These are phyloP conservation scores for Coptotermes formosanus DNA, from an alignment of 1,140 invertebrate species.

Conservation along the genomic window DNA sequence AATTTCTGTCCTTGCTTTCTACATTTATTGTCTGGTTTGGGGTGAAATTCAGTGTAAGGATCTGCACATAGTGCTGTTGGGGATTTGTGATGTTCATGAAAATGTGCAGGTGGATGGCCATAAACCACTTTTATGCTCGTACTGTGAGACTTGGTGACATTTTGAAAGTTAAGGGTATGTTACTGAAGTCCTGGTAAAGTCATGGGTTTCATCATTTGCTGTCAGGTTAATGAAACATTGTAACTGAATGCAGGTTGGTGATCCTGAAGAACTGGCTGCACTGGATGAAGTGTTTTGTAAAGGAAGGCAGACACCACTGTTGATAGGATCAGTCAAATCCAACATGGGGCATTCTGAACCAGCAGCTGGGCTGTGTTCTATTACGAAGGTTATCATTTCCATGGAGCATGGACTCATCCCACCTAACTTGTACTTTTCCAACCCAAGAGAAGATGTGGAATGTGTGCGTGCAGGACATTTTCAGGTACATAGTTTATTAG, in stretches of 20 bases:
- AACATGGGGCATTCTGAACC: conserved; percentile 77
- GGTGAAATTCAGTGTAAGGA: too few species aligned
- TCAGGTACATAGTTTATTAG: conserved; percentile 41
- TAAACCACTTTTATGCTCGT: too few species aligned
- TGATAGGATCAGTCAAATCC: conserved; percentile 73
- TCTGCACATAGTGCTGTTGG: too few species aligned
- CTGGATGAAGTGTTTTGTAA: conserved; percentile 61
- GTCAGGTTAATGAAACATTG: not conserved
- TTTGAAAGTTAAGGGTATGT: too few species aligned
- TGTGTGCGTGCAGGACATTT: conserved; percentile 59
- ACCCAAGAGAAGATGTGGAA: conserved; percentile 61
- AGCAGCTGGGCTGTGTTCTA: conserved; percentile 58
- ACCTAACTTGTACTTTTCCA: conserved; percentile 65
- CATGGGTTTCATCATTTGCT: too few species aligned
- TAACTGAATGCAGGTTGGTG: conserved; percentile 47
- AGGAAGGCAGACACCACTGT: conserved; percentile 56
- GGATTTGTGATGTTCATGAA: too few species aligned
- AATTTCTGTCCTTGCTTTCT: too few species aligned
- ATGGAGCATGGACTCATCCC: conserved; percentile 62
- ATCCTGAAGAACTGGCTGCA: conserved; percentile 63
- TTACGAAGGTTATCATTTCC: conserved; percentile 60
- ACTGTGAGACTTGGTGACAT: too few species aligned
- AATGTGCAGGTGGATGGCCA: too few species aligned
- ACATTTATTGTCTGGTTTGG: too few species aligned
- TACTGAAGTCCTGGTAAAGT: too few species aligned